Percentiles rank a stretch among this genome's conserved stretches.
Conservation (phyloP, 2,888 invertebrate genomes). For the Adelognathus sp. region DNA sequence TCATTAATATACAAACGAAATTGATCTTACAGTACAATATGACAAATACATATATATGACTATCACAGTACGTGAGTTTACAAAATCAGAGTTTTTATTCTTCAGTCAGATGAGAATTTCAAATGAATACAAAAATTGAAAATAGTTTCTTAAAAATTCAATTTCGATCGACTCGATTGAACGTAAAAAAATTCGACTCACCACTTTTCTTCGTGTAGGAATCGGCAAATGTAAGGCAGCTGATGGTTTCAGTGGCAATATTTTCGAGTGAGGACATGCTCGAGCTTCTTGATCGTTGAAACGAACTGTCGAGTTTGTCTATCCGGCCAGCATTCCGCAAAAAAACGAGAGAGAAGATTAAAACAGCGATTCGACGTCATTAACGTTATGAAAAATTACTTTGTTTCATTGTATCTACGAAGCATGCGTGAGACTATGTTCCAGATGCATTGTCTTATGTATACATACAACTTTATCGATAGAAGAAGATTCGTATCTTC, state of each 20-base stretch:
- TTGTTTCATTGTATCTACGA: slow-evolving; percentile 52
- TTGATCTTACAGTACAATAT: no score
- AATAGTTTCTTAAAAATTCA: not conserved
- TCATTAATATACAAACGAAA: no score
- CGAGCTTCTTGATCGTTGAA: slow-evolving; percentile 97
- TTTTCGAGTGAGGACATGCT: slow-evolving; percentile 99
- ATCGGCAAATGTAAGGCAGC: slow-evolving; percentile 97
- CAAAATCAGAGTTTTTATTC: no score
- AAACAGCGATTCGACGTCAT: slow-evolving; percentile 43
- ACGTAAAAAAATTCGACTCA: slow-evolving; percentile 80
- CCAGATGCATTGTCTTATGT: slow-evolving; percentile 51
- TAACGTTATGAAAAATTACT: slow-evolving; percentile 22
- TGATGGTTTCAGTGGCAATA: slow-evolving; percentile 97
- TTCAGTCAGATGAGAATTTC: no score
- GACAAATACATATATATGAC: no score
- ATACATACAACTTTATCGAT: not conserved
- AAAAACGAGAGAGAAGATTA: slow-evolving; percentile 70
- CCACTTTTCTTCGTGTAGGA: slow-evolving; percentile 97
- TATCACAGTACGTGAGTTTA: no score
- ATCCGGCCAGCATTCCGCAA: slow-evolving; percentile 87
- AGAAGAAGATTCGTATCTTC: slow-evolving; percentile 12
- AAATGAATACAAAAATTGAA: no score
- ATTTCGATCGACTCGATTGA: not conserved
- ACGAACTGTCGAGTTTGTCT: slow-evolving; percentile 98
- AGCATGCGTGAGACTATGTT: slow-evolving; percentile 60